phyloP scores from a whole-genome alignment of 1,140 invertebrate genomes.

The Matsumurasca onukii region DNA sequence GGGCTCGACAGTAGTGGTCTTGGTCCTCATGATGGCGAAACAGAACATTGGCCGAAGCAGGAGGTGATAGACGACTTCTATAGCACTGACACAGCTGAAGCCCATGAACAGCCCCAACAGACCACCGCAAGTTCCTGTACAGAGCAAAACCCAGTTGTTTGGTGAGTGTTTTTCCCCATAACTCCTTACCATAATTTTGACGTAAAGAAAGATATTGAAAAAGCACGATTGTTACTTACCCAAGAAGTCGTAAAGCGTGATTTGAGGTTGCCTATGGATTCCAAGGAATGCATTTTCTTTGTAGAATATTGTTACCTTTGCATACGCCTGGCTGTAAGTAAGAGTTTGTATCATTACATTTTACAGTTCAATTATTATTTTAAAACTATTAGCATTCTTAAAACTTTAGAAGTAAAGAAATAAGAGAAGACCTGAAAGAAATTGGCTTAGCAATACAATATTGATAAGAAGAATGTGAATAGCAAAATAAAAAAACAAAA shows the following conservation, averaged over 20 bases:
- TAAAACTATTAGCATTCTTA: no score
- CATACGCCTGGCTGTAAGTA: not conserved
- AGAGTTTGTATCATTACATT: not conserved
- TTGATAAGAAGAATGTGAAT: no score
- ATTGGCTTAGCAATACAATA: no score
- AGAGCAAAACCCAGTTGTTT: no score
- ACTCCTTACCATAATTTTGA: no score
- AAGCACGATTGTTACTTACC: no score
- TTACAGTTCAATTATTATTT: no score
- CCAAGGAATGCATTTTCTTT: not conserved
- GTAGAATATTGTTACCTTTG: slow-evolving; percentile 1
- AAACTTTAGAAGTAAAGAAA: no score
- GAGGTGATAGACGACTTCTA: slow-evolving; percentile 55
- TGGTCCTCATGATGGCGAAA: not conserved
- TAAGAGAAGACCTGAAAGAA: no score
- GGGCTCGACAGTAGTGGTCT: not conserved
- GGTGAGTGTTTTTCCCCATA: no score
- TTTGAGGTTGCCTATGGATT: not conserved
- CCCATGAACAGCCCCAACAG: slow-evolving; percentile 76
- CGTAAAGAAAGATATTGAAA: no score
- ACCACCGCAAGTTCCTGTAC: slow-evolving; percentile 54
- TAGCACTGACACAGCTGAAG: slow-evolving; percentile 73
- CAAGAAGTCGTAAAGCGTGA: not conserved
- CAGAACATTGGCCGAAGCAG: slow-evolving; percentile 27
- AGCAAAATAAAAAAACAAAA: no score